Evolutionary conservation across 2,797 vertebrate genomes (phyloP).

Genomic region (Sebastes vulpes): DNA sequence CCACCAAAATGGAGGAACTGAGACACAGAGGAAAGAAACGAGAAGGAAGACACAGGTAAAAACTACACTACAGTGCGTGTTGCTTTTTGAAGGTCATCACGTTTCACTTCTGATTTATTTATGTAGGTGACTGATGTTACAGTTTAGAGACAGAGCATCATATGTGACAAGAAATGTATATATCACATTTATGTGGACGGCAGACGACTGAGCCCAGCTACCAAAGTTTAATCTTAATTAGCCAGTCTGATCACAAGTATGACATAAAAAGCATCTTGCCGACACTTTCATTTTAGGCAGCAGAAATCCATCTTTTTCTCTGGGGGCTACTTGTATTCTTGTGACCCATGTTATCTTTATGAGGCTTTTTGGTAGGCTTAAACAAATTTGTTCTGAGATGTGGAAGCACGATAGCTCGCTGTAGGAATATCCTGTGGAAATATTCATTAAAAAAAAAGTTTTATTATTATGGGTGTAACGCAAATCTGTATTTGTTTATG

Average conservation of each 20-base stretch:
- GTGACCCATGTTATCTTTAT: not conserved
- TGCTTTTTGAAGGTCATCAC: not conserved
- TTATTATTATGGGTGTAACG: not conserved
- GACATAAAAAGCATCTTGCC: not conserved
- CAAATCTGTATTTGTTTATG: not conserved
- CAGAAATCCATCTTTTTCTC: constrained; percentile 3
- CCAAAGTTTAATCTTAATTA: constrained; percentile 15
- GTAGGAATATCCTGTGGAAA: not conserved
- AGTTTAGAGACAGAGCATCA: not conserved
- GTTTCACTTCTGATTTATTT: not conserved
- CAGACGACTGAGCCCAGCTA: not conserved
- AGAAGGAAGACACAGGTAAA: constrained; percentile 80
- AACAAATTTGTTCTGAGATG: not conserved
- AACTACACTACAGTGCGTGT: not conserved
- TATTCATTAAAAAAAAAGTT: not conserved
- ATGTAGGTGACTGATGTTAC: not conserved
- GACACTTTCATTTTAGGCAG: constrained; percentile 2
- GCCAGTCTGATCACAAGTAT: not conserved
- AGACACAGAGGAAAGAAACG: constrained; percentile 73
- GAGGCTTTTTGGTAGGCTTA: not conserved
- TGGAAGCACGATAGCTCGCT: not conserved
- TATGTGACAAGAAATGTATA: constrained; percentile 11
- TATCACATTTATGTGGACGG: constrained; percentile 1
- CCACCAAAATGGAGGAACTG: constrained; percentile 76
- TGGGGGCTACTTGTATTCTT: not conserved